Evolutionary conservation across 2,888 invertebrate species (phyloP).

Genomic region (Steinernema scapterisci): DNA sequence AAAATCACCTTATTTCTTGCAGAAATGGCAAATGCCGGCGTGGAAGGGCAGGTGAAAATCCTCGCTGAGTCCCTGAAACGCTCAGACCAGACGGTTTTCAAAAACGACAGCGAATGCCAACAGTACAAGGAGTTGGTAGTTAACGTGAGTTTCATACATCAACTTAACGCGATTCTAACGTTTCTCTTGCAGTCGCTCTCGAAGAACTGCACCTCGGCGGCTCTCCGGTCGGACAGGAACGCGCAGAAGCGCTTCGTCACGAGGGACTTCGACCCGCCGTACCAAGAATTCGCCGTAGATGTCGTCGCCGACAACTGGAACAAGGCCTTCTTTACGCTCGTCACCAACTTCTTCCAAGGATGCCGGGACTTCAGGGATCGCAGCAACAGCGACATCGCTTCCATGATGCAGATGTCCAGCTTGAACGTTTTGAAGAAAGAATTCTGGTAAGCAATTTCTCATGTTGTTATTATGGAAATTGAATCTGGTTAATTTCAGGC

Average conservation of each 20-base stretch:
- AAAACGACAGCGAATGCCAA: neutral
- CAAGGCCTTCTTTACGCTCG: neutral
- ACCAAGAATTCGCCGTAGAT: constrained; percentile 14
- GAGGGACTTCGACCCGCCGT: constrained; percentile 6
- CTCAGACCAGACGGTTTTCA: neutral
- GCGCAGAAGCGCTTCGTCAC: neutral
- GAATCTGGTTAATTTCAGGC: neutral
- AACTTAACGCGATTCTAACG: neutral
- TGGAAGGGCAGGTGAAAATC: constrained; percentile 11
- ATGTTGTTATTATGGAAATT: neutral
- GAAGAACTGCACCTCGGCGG: neutral
- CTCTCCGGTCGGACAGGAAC: neutral
- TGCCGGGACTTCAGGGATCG: neutral
- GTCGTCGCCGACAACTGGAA: neutral
- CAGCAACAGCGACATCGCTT: neutral
- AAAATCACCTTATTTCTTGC: neutral
- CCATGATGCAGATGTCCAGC: neutral
- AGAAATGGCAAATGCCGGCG: neutral
- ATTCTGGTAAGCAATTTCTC: neutral
- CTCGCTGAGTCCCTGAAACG: neutral
- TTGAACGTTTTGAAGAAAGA: constrained; percentile 6
- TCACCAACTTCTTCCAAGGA: neutral
- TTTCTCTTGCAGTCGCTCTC: neutral
- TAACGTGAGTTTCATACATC: neutral
- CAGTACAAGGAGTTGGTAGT: neutral